A percentile compares a stretch with the other conserved stretches of the same genome.
Evolutionary conservation across 1,140 invertebrate species (phyloP).

Genomic region (Brachionus plicatilis): DNA sequence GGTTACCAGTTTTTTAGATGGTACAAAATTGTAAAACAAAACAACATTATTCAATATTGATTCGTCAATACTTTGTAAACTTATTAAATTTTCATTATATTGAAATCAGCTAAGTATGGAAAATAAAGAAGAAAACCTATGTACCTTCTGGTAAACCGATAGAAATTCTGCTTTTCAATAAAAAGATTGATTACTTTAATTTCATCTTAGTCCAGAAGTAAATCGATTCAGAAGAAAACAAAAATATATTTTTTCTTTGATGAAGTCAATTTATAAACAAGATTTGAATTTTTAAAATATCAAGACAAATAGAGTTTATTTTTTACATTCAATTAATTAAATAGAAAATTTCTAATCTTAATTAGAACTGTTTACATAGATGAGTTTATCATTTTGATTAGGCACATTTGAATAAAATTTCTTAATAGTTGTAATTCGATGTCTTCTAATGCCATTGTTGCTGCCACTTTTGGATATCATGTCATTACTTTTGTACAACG

Average conservation of each 20-base stretch:
- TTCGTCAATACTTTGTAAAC: too few relatives aligned
- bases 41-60: too few relatives aligned
- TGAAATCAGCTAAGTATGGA: too few relatives aligned
- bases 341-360: background rate
- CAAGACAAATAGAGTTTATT: background rate
- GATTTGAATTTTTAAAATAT: background rate
- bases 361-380: conserved; percentile 4
- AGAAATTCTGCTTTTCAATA: background rate
- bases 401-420: conserved; percentile 1
- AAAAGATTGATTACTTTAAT: background rate
- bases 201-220: background rate
- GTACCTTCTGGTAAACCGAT: too few relatives aligned
- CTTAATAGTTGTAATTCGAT: conserved; percentile 15
- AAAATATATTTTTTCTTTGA: background rate
- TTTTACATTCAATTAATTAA: conserved; percentile 14
- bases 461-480: background rate
- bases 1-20: too few relatives aligned
- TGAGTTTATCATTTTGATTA: background rate
- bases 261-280: background rate
- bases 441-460: conserved; percentile 9
- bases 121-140: too few relatives aligned
- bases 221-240: background rate
- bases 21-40: too few relatives aligned
- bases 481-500: conserved; percentile 9
- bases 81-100: too few relatives aligned